Percentiles rank a stretch among this genome's conserved stretches.
phyloP scores from a whole-genome alignment of 2,888 invertebrate species.

The Laspeyria flexula region DNA sequence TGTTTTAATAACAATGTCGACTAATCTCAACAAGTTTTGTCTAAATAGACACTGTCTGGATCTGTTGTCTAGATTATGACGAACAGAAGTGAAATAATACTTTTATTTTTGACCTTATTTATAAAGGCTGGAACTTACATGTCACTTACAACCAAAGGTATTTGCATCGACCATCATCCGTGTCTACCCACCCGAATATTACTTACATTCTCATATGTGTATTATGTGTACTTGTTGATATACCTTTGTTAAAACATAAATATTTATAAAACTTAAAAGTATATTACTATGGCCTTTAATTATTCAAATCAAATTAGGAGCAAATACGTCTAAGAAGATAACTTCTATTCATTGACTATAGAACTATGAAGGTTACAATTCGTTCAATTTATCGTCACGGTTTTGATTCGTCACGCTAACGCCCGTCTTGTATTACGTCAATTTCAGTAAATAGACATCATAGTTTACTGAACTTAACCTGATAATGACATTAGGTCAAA shows the following conservation, averaged over 20 bases:
- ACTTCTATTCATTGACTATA: conserved; percentile 11
- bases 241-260: too few species aligned
- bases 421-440: conserved; percentile 28
- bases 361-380: conserved; percentile 17
- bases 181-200: too few species aligned
- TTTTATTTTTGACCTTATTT: too few species aligned
- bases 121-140: too few species aligned
- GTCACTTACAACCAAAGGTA: too few species aligned
- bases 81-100: too few species aligned
- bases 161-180: too few species aligned
- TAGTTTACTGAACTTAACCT: conserved; percentile 33
- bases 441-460: conserved; percentile 22
- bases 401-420: conserved; percentile 40
- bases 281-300: background rate
- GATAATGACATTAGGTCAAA: background rate
- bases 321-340: conserved; percentile 5
- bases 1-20: conserved; percentile 4
- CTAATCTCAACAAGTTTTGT: conserved; percentile 10
- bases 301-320: conserved; percentile 7
- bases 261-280: too few species aligned
- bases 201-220: too few species aligned
- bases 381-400: conserved; percentile 19
- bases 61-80: background rate
- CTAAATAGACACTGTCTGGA: conserved; percentile 6
- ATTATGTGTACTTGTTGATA: too few species aligned